Evolutionary conservation across 2,113 vertebrate genomes (phyloP).

Genomic region (Phylloscopus trochilus): DNA sequence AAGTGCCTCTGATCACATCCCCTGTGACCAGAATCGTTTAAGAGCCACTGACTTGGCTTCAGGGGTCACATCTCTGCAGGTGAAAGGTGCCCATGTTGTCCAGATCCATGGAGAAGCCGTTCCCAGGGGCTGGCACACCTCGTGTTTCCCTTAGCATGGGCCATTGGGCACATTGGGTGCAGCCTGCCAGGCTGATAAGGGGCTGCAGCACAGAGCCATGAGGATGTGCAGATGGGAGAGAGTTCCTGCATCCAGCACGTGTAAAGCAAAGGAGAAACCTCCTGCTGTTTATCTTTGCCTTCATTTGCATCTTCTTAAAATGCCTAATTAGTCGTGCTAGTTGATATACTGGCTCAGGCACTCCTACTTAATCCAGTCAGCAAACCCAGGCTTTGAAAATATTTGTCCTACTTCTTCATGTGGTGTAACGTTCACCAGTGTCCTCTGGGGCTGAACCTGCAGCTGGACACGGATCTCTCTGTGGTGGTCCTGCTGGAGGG

Average conservation of each 20-base stretch:
- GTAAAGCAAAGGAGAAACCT: neutral
- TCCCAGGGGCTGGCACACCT: neutral
- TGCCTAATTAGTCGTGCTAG: neutral
- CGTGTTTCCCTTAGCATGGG: accelerated
- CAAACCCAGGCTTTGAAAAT: neutral
- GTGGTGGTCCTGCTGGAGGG: neutral
- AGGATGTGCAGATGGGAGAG: neutral
- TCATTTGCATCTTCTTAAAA: conserved; percentile 26
- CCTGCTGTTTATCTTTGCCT: neutral
- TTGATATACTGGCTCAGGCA: neutral
- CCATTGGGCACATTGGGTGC: neutral
- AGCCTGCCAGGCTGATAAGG: neutral
- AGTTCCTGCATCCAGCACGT: neutral
- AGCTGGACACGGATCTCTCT: neutral
- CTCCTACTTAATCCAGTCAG: neutral
- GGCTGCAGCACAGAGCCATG: neutral
- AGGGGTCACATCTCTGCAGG: neutral
- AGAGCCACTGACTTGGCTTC: neutral
- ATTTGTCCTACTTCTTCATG: neutral
- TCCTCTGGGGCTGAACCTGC: neutral
- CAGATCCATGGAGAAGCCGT: neutral
- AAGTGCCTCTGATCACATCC: neutral
- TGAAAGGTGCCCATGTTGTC: neutral
- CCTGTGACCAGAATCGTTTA: too few species aligned
- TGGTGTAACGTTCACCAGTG: accelerated